phyloP scores from a whole-genome alignment of 2,113 vertebrate species.

The Symphodus melops region DNA sequence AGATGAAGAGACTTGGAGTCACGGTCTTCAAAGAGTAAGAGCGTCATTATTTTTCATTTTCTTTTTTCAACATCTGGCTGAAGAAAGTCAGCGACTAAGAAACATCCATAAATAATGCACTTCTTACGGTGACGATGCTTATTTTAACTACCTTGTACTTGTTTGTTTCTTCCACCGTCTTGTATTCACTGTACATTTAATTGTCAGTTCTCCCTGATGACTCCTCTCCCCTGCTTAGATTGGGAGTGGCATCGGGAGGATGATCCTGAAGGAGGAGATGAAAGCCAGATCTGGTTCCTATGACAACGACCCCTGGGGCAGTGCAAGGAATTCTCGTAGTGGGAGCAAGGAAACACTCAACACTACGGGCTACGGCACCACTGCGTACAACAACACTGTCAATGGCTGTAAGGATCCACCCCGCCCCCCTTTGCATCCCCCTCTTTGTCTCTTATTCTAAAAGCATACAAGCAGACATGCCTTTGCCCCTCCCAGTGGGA shows the following conservation, averaged over 20 bases:
- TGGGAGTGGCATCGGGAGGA: conserved; percentile 94
- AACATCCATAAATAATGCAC: conserved; percentile 55
- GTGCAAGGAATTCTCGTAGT: conserved; percentile 90
- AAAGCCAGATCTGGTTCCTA: conserved; percentile 97
- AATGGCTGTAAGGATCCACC: conserved; percentile 92
- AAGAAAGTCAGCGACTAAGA: conserved; percentile 28
- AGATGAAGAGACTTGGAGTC: conserved; percentile 81
- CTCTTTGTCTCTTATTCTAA: conserved; percentile 40
- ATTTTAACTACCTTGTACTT: neutral
- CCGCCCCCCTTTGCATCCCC: conserved; percentile 15
- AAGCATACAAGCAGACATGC: neutral
- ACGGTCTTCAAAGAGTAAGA: conserved; percentile 82
- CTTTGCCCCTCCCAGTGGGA: neutral
- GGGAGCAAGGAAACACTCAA: conserved; percentile 97
- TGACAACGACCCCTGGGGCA: conserved; percentile 95
- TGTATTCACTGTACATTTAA: conserved; percentile 23
- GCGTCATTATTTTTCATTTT: conserved; percentile 63
- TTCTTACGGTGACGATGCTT: conserved; percentile 7
- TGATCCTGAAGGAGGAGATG: conserved; percentile 99
- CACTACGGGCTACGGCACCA: conserved; percentile 88
- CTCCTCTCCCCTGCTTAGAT: conserved; percentile 80
- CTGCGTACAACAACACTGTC: conserved; percentile 91
- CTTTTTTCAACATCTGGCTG: conserved; percentile 19
- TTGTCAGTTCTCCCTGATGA: conserved; percentile 22
- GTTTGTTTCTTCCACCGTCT: conserved; percentile 17